Base-by-base conservation (phyloP, 1,140 invertebrate genomes). In the Drosophila watanabei region DNA sequence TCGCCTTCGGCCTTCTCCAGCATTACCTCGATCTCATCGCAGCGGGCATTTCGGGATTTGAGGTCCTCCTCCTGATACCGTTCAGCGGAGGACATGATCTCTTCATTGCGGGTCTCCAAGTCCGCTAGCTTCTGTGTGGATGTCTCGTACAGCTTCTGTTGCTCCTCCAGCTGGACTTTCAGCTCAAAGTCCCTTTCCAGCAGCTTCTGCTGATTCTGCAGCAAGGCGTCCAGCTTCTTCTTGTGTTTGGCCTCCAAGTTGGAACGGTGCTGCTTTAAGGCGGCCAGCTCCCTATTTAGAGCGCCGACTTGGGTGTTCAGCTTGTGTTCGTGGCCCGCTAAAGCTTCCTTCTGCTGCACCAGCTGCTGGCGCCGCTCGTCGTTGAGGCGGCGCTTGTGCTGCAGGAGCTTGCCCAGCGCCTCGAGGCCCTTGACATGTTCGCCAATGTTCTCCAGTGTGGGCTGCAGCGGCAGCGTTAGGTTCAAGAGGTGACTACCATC, bases 391-490 rank as follows among this genome's bases (percentile, higher is more conserved):
- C 46, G 52, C 16, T 72, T 68, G 20, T 79, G 20, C 9, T 58
- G 46, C 3, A 92, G 45, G 0, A 75, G 32, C 16, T 46, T 16
- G 4, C 46, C 43, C 11, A 89, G 30, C 0, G 73, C 35, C 33
- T 16, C 45, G 7, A 89, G 64, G 9, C 59, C 30, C 28, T 39
- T 46, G 2, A 52, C 56, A 18, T 78, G 37, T 5, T 60, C 41
- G 18, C 41, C 35, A 4, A 92, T 63, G 4, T 87, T 68, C 0
- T 33, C 13, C 5, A 28, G 20, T 9, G 62, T 45, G 10, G 82
- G 73, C 30, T 78, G 69, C 20, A 92, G 57, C 2, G 86, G 68
- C 57, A 92, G 43, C 8, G 62, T 48, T 1, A 92, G 43, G 9
- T 78, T 56, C 54, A 78, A 32, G 8, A 72, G 33, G n/a, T 49